Base-by-base conservation (phyloP, 2,113 vertebrate genomes). In the Microtus oregoni region DNA sequence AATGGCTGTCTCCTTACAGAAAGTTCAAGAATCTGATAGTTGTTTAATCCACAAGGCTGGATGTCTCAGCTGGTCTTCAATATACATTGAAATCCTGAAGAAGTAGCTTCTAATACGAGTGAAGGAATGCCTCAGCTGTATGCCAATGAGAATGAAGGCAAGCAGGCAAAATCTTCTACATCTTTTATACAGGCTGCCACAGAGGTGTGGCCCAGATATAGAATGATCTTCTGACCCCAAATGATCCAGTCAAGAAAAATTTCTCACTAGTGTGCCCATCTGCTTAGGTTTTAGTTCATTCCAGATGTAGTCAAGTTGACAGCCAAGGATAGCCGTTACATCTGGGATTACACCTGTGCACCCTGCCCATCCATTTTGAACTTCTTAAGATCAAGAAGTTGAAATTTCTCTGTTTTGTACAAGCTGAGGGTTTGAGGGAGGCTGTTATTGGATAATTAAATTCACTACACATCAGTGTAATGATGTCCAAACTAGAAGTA, bases 381-480 rank as follows among this genome's bases (percentile, higher is more conserved):
- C 58, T 61, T 50, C 30, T 35, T 24, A 30, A 90, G 65, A 91
- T 41, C 38, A 75, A 94, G 72, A 88, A 47, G 58, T 35, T 5
- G 41, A 94, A 65, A 86, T 94, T 87, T 24, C 12, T 82, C 26
- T 89, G 20, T 82, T 12, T 58, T 90, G 55, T 82, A 32, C 55
- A 88, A 89, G 76, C n/a, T 86, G 22, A 79, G 61, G 11, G 13
- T 67, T 52, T 77, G 26, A 87, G 50, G 63, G 65, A 96, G 41
- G 88, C 58, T 68, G 20, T 44, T 77, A 78, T 78, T 96, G 86
- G 96, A 86, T 55, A 61, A 32, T 88, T 92, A 61, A 89, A 20
- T 67, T 88, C 35, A 75, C 72, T 55, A 68, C 41, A 77, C 58
- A 68, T 58, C 61, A 78, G 7, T 83, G 38, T 61, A 20, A 26